These are phyloP conservation scores for Hydra vulgaris DNA, from an alignment of 30 jellyfish, hydroid and myxozoan genomes.

Conservation along the genomic window DNA sequence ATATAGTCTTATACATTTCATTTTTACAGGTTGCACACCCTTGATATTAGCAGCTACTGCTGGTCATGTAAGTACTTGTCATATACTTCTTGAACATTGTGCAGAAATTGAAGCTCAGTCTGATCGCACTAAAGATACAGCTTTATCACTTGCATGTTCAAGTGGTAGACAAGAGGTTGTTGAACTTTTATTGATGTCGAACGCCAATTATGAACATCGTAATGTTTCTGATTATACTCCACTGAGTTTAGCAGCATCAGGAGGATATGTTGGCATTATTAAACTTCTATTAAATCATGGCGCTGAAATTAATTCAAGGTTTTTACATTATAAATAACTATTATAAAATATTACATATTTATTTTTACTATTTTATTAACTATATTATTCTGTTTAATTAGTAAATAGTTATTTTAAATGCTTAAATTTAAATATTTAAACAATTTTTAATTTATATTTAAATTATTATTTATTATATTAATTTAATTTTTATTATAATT, in stretches of 20 bases:
- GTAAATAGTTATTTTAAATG: too few species aligned
- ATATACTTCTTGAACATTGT: slow-evolving; percentile 71
- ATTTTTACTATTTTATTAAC: neutral
- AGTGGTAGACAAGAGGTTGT: slow-evolving; percentile 98
- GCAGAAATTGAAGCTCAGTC: slow-evolving; percentile 97
- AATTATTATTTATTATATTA: too few species aligned
- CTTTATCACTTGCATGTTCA: slow-evolving; percentile 93
- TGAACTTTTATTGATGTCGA: slow-evolving; percentile 64
- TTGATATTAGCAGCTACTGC: slow-evolving; percentile 97
- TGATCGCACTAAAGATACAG: slow-evolving; percentile 97
- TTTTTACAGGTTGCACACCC: slow-evolving; percentile 89
- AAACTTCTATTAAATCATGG: slow-evolving; percentile 88
- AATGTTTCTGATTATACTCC: slow-evolving; percentile 97
- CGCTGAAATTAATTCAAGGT: slow-evolving; percentile 97
- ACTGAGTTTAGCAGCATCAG: slow-evolving; percentile 94
- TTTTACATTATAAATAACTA: neutral
- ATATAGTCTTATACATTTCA: too few species aligned
- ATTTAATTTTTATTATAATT: too few species aligned
- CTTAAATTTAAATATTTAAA: too few species aligned
- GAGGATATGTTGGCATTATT: slow-evolving; percentile 93
- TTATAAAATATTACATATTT: neutral
- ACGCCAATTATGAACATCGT: slow-evolving; percentile 86
- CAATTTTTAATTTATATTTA: too few species aligned
- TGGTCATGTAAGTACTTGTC: slow-evolving; percentile 92
- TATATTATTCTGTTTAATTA: neutral